Evolutionary conservation across 2,113 vertebrate genomes (phyloP).

Genomic region (Myrmophylax atrothorax): DNA sequence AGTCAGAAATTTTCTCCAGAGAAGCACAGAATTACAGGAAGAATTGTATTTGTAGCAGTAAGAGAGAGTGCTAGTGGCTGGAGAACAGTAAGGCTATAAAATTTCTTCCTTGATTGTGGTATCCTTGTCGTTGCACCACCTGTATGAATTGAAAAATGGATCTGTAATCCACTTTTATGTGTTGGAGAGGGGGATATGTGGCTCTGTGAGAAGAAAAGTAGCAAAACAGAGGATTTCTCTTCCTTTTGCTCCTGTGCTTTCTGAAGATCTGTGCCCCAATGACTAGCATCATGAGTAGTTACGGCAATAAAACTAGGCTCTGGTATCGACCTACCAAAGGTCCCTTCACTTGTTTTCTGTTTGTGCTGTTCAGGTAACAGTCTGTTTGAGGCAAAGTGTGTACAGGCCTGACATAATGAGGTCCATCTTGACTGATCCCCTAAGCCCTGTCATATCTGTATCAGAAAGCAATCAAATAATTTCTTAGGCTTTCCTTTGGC

Average conservation of each 20-base stretch:
- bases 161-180: neutral
- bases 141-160: neutral
- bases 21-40: neutral
- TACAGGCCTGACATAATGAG: neutral
- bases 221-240: neutral
- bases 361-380: neutral
- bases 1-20: neutral
- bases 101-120: neutral
- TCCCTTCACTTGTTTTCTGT: neutral
- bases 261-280: neutral
- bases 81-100: neutral
- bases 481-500: neutral
- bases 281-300: neutral
- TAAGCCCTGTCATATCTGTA: neutral
- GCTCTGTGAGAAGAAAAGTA: neutral
- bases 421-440: neutral
- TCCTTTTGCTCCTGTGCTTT: neutral
- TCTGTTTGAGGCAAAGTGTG: neutral
- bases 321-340: accelerated
- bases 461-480: neutral
- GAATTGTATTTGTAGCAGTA: neutral
- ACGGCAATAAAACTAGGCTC: neutral
- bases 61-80: neutral
- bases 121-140: neutral
- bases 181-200: neutral